Conservation (phyloP, 2,113 vertebrate species). For the Anoura caudifer region DNA sequence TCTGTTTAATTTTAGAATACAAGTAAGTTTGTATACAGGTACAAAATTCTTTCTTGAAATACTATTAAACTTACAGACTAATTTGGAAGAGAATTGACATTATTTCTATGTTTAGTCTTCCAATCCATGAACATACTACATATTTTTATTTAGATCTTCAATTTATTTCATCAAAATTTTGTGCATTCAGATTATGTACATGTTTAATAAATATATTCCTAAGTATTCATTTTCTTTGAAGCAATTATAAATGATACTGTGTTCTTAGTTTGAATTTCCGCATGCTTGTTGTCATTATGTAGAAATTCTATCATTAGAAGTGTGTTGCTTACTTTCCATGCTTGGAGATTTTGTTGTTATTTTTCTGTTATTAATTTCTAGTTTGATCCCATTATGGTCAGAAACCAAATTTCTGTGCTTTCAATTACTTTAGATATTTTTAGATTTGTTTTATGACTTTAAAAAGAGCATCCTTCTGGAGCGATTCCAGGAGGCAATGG, state of each 20-base stretch:
- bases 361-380: conserved; percentile 2
- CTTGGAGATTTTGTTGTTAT: neutral
- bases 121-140: neutral
- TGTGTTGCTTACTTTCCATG: neutral
- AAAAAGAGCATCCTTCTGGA: neutral
- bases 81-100: neutral
- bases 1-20: neutral
- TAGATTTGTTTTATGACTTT: neutral
- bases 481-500: neutral
- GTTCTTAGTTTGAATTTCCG: neutral
- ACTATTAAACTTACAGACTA: neutral
- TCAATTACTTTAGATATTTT: neutral
- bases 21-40: neutral
- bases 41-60: neutral
- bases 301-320: neutral
- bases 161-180: neutral
- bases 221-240: conserved; percentile 13
- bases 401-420: neutral
- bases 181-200: neutral
- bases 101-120: neutral
- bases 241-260: neutral
- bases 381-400: neutral
- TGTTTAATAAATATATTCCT: neutral
- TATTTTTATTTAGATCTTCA: neutral
- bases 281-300: neutral